Evolutionary conservation across 1,140 invertebrate species (phyloP).

Genomic region (Lordiphosa collinella): DNA sequence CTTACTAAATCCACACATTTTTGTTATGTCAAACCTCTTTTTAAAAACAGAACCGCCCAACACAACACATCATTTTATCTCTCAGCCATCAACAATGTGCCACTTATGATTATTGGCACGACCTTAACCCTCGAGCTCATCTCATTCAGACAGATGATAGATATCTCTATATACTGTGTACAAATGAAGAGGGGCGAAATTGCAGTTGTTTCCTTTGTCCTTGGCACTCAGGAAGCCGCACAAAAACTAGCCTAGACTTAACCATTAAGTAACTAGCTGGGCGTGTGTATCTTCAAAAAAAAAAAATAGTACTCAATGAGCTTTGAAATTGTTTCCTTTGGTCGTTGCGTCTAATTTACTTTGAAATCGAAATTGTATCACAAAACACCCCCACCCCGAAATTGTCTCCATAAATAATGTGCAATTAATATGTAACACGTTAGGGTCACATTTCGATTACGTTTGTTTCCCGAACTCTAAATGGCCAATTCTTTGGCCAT

Average conservation of each 20-base stretch:
- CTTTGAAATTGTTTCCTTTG: conserved; percentile 58
- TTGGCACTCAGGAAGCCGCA: conserved; percentile 18
- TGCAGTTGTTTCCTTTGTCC: neutral
- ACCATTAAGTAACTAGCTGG: conserved; percentile 10
- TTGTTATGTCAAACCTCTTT: too few species aligned
- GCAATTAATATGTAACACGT: conserved; percentile 77
- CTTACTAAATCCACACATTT: too few species aligned
- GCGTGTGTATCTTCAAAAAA: neutral
- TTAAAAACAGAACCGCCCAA: too few species aligned
- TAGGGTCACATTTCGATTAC: conserved; percentile 44
- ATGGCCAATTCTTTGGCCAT: conserved; percentile 53
- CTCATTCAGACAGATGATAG: conserved; percentile 10
- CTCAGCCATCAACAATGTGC: conserved; percentile 14
- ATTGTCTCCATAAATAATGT: conserved; percentile 59
- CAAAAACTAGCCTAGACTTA: conserved; percentile 20
- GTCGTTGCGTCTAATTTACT: conserved; percentile 46
- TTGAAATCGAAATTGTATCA: conserved; percentile 44
- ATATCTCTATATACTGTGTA: conserved; percentile 2
- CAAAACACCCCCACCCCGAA: conserved; percentile 15
- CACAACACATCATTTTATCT: neutral
- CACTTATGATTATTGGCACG: conserved; percentile 37
- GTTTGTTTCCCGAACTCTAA: conserved; percentile 27
- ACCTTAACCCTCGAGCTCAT: conserved; percentile 22
- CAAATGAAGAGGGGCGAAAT: neutral
- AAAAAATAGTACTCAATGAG: conserved; percentile 47